Conservation (phyloP, 2,888 invertebrate species). For the Arrhopalites spinosus region DNA sequence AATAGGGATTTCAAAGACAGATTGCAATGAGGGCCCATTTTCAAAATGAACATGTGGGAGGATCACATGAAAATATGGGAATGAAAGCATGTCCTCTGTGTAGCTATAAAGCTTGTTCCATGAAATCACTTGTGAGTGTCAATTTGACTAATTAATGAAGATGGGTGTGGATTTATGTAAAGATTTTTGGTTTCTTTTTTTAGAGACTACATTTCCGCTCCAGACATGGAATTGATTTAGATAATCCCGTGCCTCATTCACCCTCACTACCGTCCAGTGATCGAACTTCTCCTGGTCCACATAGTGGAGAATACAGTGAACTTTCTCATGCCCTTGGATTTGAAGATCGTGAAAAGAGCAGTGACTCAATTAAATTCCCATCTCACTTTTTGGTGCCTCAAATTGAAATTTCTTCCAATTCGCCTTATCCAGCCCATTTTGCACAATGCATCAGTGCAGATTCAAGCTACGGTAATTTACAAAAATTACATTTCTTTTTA, state of each 20-base stretch:
- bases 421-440: slow-evolving; percentile 54
- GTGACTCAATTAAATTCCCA: slow-evolving; percentile 63
- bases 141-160: slow-evolving; percentile 57
- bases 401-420: slow-evolving; percentile 75
- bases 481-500: background rate
- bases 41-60: slow-evolving; percentile 66
- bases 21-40: slow-evolving; percentile 93
- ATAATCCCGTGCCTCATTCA: slow-evolving; percentile 76
- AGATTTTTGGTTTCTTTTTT: background rate
- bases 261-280: slow-evolving; percentile 47
- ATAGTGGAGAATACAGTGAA: slow-evolving; percentile 55
- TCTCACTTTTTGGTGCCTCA: slow-evolving; percentile 87
- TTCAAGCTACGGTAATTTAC: slow-evolving; percentile 49
- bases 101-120: slow-evolving; percentile 84
- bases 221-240: slow-evolving; percentile 86
- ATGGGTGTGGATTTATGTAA: background rate
- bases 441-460: slow-evolving; percentile 52
- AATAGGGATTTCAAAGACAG: slow-evolving; percentile 82
- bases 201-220: slow-evolving; percentile 84
- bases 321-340: slow-evolving; percentile 56
- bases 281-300: slow-evolving; percentile 38
- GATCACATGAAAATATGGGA: slow-evolving; percentile 58
- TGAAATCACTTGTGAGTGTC: slow-evolving; percentile 84
- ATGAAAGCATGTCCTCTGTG: slow-evolving; percentile 86
- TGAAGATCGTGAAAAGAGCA: slow-evolving; percentile 56